phyloP scores from a whole-genome alignment of 2,113 vertebrate genomes.

The Platysteira castanea region DNA sequence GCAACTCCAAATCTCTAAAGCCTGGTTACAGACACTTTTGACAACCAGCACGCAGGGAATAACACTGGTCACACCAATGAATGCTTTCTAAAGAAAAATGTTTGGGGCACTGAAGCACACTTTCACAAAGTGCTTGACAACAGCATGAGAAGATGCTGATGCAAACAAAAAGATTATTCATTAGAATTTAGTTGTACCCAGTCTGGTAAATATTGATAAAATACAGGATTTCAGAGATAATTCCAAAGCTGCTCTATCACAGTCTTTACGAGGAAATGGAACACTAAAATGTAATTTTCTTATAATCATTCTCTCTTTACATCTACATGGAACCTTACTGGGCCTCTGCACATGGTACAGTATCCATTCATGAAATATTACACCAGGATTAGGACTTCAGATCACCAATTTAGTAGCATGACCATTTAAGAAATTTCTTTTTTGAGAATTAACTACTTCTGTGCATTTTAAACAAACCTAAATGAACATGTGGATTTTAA shows the following conservation, averaged over 20 bases:
- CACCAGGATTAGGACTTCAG: not conserved
- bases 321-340: rapidly evolving
- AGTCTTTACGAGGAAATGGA: not conserved
- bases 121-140: not conserved
- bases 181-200: not conserved
- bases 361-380: not conserved
- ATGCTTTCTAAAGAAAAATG: not conserved
- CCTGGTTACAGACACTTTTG: not conserved
- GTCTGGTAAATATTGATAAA: not conserved
- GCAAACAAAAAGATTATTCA: not conserved
- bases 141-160: not conserved
- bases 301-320: not conserved
- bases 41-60: not conserved
- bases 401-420: rapidly evolving
- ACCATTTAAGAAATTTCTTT: not conserved
- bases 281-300: not conserved
- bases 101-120: not conserved
- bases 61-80: not conserved
- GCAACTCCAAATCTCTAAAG: not conserved
- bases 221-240: not conserved
- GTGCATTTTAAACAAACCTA: rapidly evolving
- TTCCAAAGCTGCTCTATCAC: not conserved
- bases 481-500: rapidly evolving
- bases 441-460: not conserved
- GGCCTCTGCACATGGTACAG: not conserved